Evolutionary conservation across 2,888 invertebrate genomes (phyloP).

Genomic region (Gymnoscelis rufifasciata): DNA sequence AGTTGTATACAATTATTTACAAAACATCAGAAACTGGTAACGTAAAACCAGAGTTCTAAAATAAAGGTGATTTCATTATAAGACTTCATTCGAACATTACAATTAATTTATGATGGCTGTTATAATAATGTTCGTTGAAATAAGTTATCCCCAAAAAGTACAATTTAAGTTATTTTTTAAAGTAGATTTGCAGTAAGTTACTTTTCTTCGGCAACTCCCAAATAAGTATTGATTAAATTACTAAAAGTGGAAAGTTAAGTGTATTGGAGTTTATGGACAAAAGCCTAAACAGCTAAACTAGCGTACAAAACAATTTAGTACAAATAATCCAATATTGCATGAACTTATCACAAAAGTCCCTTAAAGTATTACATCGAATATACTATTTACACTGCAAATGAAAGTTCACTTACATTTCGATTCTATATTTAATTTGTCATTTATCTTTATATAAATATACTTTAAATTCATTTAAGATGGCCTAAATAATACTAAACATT

Average conservation of each 20-base stretch:
- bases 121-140: conserved; percentile 13
- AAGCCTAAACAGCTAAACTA: conserved; percentile 33
- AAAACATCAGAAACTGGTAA: conserved; percentile 56
- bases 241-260: neutral
- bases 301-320: conserved; percentile 51
- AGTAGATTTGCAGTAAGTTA: neutral
- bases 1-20: conserved; percentile 58
- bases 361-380: conserved; percentile 44
- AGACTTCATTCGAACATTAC: conserved; percentile 9
- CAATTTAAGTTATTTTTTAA: neutral
- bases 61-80: conserved; percentile 16
- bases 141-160: conserved; percentile 1
- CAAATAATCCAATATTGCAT: conserved; percentile 59
- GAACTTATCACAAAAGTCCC: conserved; percentile 65
- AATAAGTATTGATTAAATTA: neutral
- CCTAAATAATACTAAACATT: conserved; percentile 68
- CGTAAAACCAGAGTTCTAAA: conserved; percentile 40
- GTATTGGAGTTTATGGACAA: neutral
- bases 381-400: conserved; percentile 74
- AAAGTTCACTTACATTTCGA: conserved; percentile 57
- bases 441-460: conserved; percentile 64
- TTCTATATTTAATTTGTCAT: conserved; percentile 74
- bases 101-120: conserved; percentile 6
- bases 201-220: neutral
- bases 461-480: conserved; percentile 70